Base-by-base conservation (phyloP, 1,140 invertebrate species). In the Oppia nitens region DNA sequence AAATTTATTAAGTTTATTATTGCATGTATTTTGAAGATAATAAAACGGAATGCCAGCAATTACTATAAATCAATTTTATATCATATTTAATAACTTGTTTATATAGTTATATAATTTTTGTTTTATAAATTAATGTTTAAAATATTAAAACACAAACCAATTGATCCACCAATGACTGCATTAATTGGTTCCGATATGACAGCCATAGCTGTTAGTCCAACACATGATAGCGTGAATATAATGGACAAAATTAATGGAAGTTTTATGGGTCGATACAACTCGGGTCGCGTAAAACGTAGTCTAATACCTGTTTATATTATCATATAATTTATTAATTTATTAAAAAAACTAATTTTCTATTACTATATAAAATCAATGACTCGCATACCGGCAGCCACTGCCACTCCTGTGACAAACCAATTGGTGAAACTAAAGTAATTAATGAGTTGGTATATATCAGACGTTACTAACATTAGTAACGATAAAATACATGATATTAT, bases 381-480 rank as follows among this genome's bases (percentile, higher is more conserved):
- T 25, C 9, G 9, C 4, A 11, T 26, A 57, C 55, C 55, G 12
- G 85, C 89, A 61, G 82, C 79, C 14, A 95, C 87, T 55, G 88
- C 89, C 29, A 93, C 70, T 64, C 83, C 85, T 49, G 89, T 90
- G 71, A 95, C 94, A 62, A 89, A 81, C 26, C 87, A 71, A 72
- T 96, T 90, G 25, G 93, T 86, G 66, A 96, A 90, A 60, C 85
- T 88, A 66, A 86, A 83, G 70, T 96, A 97, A 60, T 91, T 94
- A 66, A 97, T 96, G 14, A 97, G 75, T 17, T 82, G 77, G 66
- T 84, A 85, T 50, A 96, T 79, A 74, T 96, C 84, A 48, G 71
- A 71, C 3, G 74, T 72, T 17, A 72, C 68, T 47, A 81, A 64
- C 71, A 78, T 78, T 11, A 72, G 63, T 54, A 80, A 65, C 1